Base-by-base conservation (phyloP, 2,113 vertebrate genomes). In the Xenopus laevis region DNA sequence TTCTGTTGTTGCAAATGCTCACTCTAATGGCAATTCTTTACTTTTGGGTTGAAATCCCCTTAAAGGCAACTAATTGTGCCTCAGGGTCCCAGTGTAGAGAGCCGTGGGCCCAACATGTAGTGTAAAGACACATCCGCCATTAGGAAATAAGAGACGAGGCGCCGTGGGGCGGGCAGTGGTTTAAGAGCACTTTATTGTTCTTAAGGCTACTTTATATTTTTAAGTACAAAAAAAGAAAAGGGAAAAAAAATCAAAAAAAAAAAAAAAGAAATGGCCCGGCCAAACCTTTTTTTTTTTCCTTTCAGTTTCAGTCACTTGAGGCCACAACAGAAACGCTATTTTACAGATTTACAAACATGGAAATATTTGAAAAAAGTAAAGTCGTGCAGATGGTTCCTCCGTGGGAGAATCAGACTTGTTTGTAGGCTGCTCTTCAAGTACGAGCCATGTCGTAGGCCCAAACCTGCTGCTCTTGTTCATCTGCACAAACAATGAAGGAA, bases 151-250 rank as follows among this genome's bases (percentile, higher is more conserved):
- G 10, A 70, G 74, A 27, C 23, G 23, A 27, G 23, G 4, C 23
- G 23, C 23, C 23, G 33, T 55, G 74, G 69, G 71, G 7, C n/a
- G 27, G 13, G 86, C 40, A n/a, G 87, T 92, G 92, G 93, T 96
- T 96, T 98, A 96, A 98, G 95, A 98, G 97, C 96, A 96, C 94
- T 98, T 99, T 99, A 98, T 99, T 99, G 95, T 96, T 98, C 95
- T 95, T 97, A 93, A 97, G 95, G 96, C 96, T 98, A 97, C 33
- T 40, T 40, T 40, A 7, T 7, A 7, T 93, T 95, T 93, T 95
- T 92, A 95, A 95, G 92, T 98, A 98, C 94, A 98, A 97, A 98
- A 95, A 94, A 93, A 94, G 4, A 4, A 4, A 27, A 27, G 4
- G 23, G 23, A 27, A 4, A 27, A 27, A 27, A 27, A 27, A 27